Evolutionary conservation across 2,797 vertebrate genomes (phyloP).

Genomic region (Helicolenus hilgendorfi): DNA sequence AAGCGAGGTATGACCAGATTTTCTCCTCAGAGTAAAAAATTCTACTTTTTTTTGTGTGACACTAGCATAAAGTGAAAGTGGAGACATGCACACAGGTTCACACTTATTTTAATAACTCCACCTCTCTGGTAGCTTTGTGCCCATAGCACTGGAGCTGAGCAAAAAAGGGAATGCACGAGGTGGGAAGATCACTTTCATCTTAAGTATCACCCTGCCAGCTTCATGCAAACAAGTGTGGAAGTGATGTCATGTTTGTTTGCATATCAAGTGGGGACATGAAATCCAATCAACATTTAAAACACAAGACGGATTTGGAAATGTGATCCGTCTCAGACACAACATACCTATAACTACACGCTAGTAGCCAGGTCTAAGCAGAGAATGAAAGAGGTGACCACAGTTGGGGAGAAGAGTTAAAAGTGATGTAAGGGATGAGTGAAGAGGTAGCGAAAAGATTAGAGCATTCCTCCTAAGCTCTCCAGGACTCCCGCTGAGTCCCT

Average conservation of each 20-base stretch:
- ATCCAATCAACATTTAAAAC: background rate
- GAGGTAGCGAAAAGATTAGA: background rate
- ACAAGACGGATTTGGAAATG: background rate
- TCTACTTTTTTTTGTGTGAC: background rate
- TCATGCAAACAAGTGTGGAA: background rate
- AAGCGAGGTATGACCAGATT: background rate
- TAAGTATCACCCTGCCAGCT: background rate
- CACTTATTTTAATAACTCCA: background rate
- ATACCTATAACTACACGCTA: background rate
- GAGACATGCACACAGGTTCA: no score
- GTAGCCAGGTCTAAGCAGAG: background rate
- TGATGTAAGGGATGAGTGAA: background rate
- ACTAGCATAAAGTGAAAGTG: background rate
- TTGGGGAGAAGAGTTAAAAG: background rate
- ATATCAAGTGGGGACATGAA: no score
- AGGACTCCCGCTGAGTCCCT: constrained; percentile 11
- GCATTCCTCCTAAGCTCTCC: background rate
- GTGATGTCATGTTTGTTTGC: background rate
- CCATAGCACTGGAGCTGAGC: no score
- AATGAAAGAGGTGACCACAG: background rate
- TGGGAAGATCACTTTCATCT: background rate
- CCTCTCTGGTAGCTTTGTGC: background rate
- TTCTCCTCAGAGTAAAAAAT: background rate
- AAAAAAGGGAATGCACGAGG: no score
- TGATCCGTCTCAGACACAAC: background rate